phyloP scores from a whole-genome alignment of 2,888 invertebrate species.

The Emmelina monodactyla region DNA sequence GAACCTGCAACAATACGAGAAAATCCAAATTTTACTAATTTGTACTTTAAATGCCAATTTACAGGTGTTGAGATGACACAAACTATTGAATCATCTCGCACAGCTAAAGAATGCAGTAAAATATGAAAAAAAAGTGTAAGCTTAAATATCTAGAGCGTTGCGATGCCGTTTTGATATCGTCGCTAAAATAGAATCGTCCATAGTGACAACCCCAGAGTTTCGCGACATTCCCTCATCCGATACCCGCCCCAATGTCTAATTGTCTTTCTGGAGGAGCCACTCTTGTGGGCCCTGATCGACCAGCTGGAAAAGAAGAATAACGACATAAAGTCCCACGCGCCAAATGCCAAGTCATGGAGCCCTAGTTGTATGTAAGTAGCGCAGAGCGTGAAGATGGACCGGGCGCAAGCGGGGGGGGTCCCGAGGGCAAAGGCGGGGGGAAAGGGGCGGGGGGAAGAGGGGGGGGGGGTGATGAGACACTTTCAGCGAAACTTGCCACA shows the following conservation, averaged over 20 bases:
- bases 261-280: slow-evolving; percentile 67
- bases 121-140: slow-evolving; percentile 41
- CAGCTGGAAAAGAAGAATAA: slow-evolving; percentile 66
- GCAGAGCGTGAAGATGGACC: slow-evolving; percentile 60
- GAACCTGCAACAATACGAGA: slow-evolving; percentile 66
- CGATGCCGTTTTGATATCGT: slow-evolving; percentile 54
- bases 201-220: slow-evolving; percentile 62
- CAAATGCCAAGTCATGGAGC: slow-evolving; percentile 38
- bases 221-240: slow-evolving; percentile 61
- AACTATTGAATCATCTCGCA: slow-evolving; percentile 51
- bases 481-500: slow-evolving; percentile 58
- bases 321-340: slow-evolving; percentile 63
- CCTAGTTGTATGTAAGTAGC: slow-evolving; percentile 55
- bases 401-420: slow-evolving; percentile 55
- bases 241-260: slow-evolving; percentile 60
- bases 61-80: slow-evolving; percentile 58
- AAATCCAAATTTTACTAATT: slow-evolving; percentile 65
- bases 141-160: slow-evolving; percentile 61
- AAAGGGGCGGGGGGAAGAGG: slow-evolving; percentile 22
- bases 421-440: slow-evolving; percentile 36
- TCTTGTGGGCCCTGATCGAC: slow-evolving; percentile 67
- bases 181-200: slow-evolving; percentile 58
- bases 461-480: slow-evolving; percentile 57
- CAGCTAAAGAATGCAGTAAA: slow-evolving; percentile 49
- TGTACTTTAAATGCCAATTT: slow-evolving; percentile 67